Evolutionary conservation across 2,888 invertebrate genomes (phyloP).

Genomic region (Chloroclystis v-ata): DNA sequence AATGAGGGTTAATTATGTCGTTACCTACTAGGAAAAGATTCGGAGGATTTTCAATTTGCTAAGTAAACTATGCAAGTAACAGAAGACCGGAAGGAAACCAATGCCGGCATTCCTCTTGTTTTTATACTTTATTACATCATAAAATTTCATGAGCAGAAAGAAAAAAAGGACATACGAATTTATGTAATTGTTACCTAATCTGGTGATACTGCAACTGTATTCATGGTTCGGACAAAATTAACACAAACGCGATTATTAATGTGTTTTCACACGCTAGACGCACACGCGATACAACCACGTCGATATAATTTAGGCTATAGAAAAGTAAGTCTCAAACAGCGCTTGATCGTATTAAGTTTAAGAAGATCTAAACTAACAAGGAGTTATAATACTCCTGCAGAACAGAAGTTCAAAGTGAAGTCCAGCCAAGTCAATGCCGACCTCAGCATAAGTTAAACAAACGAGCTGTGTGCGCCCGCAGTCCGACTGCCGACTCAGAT

Average conservation of each 20-base stretch:
- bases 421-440: conserved; percentile 16
- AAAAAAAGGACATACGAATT: background rate
- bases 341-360: background rate
- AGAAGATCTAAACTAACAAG: too few relatives aligned
- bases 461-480: conserved; percentile 18
- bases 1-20: conserved; percentile 40
- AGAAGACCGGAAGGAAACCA: conserved; percentile 6
- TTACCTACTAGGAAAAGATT: conserved; percentile 31
- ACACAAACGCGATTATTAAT: conserved; percentile 18
- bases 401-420: conserved; percentile 5
- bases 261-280: conserved; percentile 13
- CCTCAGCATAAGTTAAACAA: conserved; percentile 31
- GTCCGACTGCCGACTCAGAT: conserved; percentile 12
- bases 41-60: conserved; percentile 28
- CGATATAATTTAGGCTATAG: background rate
- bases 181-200: conserved; percentile 9
- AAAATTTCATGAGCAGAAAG: conserved; percentile 1
- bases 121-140: background rate
- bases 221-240: conserved; percentile 17
- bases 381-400: too few relatives aligned
- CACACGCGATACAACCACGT: conserved; percentile 16
- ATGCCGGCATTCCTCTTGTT: background rate
- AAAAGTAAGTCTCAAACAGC: background rate
- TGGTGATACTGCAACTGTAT: conserved; percentile 19
- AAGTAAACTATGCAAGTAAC: conserved; percentile 18